Base-by-base conservation (phyloP, 2,888 invertebrate genomes). In the Hyposoter dolosus region DNA sequence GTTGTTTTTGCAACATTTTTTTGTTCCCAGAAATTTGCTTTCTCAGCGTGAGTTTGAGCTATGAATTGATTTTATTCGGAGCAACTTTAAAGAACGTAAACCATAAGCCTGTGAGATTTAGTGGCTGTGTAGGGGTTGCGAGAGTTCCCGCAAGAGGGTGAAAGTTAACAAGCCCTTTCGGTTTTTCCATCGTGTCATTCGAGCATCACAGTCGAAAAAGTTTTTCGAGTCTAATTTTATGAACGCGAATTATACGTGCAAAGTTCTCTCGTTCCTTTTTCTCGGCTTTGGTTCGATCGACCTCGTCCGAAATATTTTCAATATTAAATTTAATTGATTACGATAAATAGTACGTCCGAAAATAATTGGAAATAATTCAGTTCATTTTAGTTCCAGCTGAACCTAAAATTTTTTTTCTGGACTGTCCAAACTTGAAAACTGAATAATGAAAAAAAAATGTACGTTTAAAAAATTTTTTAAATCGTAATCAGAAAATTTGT, bases 101-200 rank as follows among this genome's bases (percentile, higher is more conserved):
- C 60, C 32, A 28, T 4, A 35, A 28, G 47, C 0, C 35, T 19
- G 50, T 35, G 0, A 50, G 53, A 68, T 78, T 78, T 23, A 28
- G 17, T 68, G 68, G 23, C 43, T 43, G 15, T 28, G 28, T n/a
- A 19, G 65, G 65, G 45, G 47, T 32, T 23, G 53, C 19, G 15
- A 53, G 43, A 47, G 60, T 43, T n/a, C 56, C 40, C 15, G 65
- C 23, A 68, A 56, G 63, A 68, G 32, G 80, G 43, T 76, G 71
- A 69, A 50, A 68, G 50, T 80, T 84, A 76, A 84, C 75, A 71
- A 80, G 53, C 76, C 80, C 76, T 84, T 80, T 47, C 28, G 60
- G 71, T 82, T 82, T 82, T 76, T 74, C 66, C 53, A 82, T 79
- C 81, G 76, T 84, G 72, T 77, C 81, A 81, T 69, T 72, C 43